Evolutionary conservation across 2,888 invertebrate genomes (phyloP).

Genomic region (Daptonema setosum): DNA sequence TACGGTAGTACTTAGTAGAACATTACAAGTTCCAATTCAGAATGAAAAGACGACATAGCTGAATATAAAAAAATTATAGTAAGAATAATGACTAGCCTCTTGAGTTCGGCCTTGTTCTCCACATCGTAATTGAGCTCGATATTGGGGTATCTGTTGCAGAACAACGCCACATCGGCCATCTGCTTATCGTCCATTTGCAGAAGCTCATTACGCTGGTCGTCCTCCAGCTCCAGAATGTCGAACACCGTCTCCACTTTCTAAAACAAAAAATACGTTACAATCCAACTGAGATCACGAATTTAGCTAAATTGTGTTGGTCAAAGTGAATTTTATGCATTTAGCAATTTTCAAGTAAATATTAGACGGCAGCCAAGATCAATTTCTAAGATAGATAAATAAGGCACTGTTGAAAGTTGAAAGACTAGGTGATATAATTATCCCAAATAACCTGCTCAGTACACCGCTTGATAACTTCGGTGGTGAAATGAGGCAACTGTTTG

Average conservation of each 20-base stretch:
- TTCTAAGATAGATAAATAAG: neutral
- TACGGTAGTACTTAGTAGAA: no score
- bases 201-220: slow-evolving; percentile 44
- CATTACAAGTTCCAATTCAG: no score
- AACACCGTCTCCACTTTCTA: slow-evolving; percentile 61
- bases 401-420: no score
- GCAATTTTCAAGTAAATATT: no score
- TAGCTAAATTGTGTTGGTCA: no score
- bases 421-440: no score
- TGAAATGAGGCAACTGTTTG: slow-evolving; percentile 87
- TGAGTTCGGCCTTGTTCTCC: slow-evolving; percentile 49
- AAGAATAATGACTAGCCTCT: no score
- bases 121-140: slow-evolving; percentile 86
- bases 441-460: slow-evolving; percentile 79
- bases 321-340: no score
- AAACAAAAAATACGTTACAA: slow-evolving; percentile 6
- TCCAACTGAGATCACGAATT: neutral
- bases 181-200: slow-evolving; percentile 51
- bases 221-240: slow-evolving; percentile 81
- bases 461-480: slow-evolving; percentile 59
- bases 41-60: no score
- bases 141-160: slow-evolving; percentile 96
- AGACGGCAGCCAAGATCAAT: neutral
- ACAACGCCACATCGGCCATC: slow-evolving; percentile 91
- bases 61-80: no score